These are phyloP conservation scores for Lasiurus borealis DNA, from an alignment of 2,113 vertebrate genomes.

Conservation along the genomic window DNA sequence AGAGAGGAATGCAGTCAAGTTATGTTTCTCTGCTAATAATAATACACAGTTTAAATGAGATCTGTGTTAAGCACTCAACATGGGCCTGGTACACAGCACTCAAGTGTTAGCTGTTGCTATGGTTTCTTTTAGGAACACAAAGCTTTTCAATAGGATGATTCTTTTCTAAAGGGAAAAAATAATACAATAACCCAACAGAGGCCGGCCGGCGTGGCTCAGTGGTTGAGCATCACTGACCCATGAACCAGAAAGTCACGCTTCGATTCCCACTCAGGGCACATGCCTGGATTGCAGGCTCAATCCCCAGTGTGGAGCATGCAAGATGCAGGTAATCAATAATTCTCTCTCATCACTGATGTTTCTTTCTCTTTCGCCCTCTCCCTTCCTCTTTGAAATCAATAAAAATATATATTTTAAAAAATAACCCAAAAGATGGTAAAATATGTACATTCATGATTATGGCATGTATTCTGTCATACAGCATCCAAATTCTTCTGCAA, in stretches of 20 bases:
- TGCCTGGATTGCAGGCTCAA: no score
- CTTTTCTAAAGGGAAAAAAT: slow-evolving; percentile 21
- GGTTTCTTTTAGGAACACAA: not conserved
- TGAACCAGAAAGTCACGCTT: no score
- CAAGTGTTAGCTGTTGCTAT: not conserved
- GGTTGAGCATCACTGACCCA: no score
- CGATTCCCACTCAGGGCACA: no score
- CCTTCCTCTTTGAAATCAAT: no score
- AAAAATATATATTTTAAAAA: no score
- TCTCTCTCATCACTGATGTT: no score
- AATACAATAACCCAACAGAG: not conserved
- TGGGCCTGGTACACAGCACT: not conserved
- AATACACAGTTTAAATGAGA: not conserved
- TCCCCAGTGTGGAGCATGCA: no score
- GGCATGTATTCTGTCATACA: not conserved
- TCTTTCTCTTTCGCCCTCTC: no score
- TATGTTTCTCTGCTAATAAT: slow-evolving; percentile 3
- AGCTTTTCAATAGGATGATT: not conserved
- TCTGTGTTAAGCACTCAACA: not conserved
- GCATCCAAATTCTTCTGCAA: not conserved
- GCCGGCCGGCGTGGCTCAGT: no score
- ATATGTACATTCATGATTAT: not conserved
- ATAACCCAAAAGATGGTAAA: not conserved
- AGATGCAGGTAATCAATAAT: no score
- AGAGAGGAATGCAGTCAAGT: not conserved